Evolutionary conservation across 2,888 invertebrate genomes (phyloP), one percentile per base, ranked within the genome.

Genomic region (Hypsopygia costalis): DNA sequence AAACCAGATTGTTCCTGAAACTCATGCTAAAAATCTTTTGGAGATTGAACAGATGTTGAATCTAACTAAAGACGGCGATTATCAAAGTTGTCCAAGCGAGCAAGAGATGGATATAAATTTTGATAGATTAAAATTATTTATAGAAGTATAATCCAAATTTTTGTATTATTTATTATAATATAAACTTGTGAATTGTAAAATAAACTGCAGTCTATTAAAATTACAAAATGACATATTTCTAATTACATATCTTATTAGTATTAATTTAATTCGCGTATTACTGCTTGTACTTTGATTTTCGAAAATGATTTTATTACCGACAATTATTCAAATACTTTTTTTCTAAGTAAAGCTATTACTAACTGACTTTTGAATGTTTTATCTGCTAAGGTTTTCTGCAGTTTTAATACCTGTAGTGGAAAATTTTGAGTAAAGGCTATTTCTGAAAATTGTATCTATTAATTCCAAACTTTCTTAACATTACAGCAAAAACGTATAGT

Each of bases 1-100:
- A 5, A 51, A 40, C 35, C 53, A 52, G 20, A 31, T 58, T 20
- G 33, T 59, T 36, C 58, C 59, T 27, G 59, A 59, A 25, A 55
- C 59, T 1, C 41, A 43, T 32, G 27, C 27, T 6, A 54, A 53
- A 16, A 51, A 48, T n/a, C 38, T 58, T 3, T 9, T 53, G 7
- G 56, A 59, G 47, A 56, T 59, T 12, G 51, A 59, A 30, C 11
- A 45, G 7, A 9, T 58, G 8, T 30, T 55, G 31, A 55, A 49
- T 34, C 22, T 11, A 6, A 32, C 22, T n/a, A 36, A 41, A 32
- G 36, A 43, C 20, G 39, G 36, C 1, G 48, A 52, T 7, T 38
- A 52, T 30, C 27, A 34, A 20, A 43, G 52, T 16, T 33, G 40
- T 25, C n/a, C 36, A 5, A 46, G 12, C 22, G 56, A 56, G 6